Conservation (phyloP, 30 jellyfish, hydroid and myxozoan genomes). For the Aurelia sp. region DNA sequence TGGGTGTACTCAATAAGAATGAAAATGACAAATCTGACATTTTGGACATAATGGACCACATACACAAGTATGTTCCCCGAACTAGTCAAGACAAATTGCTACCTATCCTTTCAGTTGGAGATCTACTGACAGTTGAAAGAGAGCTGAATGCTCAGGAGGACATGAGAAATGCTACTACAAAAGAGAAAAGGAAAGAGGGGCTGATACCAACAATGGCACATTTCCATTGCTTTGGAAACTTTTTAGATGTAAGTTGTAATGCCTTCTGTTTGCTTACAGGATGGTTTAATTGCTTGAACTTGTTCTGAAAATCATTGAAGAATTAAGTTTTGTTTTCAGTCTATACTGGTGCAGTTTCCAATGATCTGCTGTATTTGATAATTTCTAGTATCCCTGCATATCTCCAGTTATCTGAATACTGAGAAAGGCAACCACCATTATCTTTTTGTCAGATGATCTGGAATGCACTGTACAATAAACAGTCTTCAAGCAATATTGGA, state of each 20-base stretch:
- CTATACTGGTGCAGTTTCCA: too few relatives aligned
- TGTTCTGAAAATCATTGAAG: too few relatives aligned
- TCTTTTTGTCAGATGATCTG: background rate
- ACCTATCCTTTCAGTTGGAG: background rate
- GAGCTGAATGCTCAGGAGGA: background rate
- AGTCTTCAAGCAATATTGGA: constrained; percentile 3
- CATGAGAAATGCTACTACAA: background rate
- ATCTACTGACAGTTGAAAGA: constrained; percentile 1
- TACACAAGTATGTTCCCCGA: constrained; percentile 11
- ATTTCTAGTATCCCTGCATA: too few relatives aligned
- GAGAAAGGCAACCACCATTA: too few relatives aligned
- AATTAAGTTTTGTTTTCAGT: too few relatives aligned
- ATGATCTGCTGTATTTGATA: too few relatives aligned
- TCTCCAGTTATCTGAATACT: too few relatives aligned
- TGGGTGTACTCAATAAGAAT: constrained; percentile 7
- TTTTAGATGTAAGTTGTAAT: background rate
- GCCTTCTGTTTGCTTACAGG: too few relatives aligned
- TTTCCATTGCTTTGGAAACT: constrained; percentile 1
- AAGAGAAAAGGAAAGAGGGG: background rate
- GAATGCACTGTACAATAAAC: background rate
- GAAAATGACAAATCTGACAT: background rate
- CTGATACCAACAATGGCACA: constrained; percentile 1
- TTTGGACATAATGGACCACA: background rate
- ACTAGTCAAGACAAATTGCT: background rate
- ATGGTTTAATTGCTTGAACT: too few relatives aligned